Evolutionary conservation across 2,797 vertebrate genomes (phyloP), one percentile per base, ranked within the genome.

Genomic region (Alauda arvensis): DNA sequence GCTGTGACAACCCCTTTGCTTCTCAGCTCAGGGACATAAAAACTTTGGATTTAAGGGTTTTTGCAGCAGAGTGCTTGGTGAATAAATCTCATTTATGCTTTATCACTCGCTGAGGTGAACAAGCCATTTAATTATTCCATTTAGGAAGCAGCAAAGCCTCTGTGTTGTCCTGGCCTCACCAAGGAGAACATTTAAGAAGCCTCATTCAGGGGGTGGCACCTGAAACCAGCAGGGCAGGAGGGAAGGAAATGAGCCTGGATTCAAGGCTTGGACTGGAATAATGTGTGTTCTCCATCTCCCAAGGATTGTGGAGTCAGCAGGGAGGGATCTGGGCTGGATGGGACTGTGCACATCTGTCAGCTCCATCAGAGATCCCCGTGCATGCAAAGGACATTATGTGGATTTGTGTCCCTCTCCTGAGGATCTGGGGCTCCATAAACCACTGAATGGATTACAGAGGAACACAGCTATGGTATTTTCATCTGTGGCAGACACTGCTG

Each of bases 331-430:
- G 80, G 61, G 61, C 69, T 94, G 82, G 90, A 93, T 93, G 78
- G 75, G 94, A 89, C 88, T 94, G 89, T 84, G 93, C 89, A 95
- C 94, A 94, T 92, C 89, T 94, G 94, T 94, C 93, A 95, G 87
- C 72, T 95, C 71, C 84, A 93, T 95, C 91, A 95, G 85, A 89
- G 76, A 92, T 80, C 72, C 91, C 91, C 91, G 94, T 93, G 94
- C 83, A 85, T 40, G 85, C 66, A 93, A 87, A 87, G 87, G 80
- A 92, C 85, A 92, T 95, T 93, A 95, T 45, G 78, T 60, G 85
- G 91, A 93, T 95, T 93, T 95, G 94, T 91, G 87, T 88, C 75
- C 49, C 60, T 87, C 93, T 92, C 89, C 76, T 77, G 91, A 89
- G 93, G 78, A 92, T 89, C 72, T 72, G 60, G 81, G 81, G 85